A percentile compares a stretch with the other conserved stretches of the same genome.
phyloP scores from a whole-genome alignment of 37 sponge, comb jelly and placozoan species.

The Bolinopsis microptera region DNA sequence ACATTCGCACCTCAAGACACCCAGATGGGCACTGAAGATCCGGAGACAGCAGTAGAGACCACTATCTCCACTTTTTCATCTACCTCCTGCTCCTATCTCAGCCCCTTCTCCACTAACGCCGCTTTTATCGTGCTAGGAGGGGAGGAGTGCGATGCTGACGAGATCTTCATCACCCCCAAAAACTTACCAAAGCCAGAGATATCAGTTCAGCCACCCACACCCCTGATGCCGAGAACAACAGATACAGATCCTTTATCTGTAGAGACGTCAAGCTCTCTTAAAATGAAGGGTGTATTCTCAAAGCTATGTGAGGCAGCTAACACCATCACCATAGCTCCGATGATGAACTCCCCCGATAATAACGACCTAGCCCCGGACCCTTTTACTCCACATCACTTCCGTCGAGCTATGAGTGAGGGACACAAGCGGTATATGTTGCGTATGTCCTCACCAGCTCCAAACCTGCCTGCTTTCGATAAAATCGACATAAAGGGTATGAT shows the following conservation, averaged over 20 bases:
- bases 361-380: neutral
- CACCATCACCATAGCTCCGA: neutral
- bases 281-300: neutral
- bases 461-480: neutral
- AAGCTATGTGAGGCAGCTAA: neutral
- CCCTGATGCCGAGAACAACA: neutral
- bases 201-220: neutral
- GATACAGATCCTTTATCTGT: neutral
- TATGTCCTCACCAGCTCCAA: neutral
- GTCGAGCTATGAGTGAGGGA: neutral
- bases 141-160: neutral
- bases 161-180: neutral
- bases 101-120: constrained; percentile 14
- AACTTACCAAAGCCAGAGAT: neutral
- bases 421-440: neutral
- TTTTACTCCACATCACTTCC: neutral
- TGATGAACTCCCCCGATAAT: neutral
- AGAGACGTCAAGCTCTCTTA: neutral
- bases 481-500: neutral
- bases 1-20: neutral
- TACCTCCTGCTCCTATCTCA: neutral
- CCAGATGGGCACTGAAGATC: neutral
- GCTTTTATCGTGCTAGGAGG: neutral
- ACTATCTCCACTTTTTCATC: neutral
- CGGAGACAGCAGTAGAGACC: neutral